Evolutionary conservation across 1,140 invertebrate species (phyloP), one percentile per base, ranked within the genome.

Genomic region (Eciton burchellii): DNA sequence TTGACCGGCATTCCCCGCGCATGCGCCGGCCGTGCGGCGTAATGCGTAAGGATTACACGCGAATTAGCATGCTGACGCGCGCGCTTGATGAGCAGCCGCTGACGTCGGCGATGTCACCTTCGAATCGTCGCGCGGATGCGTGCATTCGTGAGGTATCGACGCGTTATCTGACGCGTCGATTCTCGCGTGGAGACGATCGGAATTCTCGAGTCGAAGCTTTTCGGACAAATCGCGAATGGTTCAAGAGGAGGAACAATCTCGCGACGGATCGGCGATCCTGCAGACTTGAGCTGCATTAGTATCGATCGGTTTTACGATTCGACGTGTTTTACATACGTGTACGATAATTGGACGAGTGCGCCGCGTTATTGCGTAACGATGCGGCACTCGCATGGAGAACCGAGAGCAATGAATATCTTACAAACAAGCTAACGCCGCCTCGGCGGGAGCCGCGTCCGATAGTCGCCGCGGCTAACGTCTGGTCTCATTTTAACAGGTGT

Each of bases 401-500:
- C 26, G 14, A 19, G 21, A 81, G 0, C 21, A 43, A 79, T 24
- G 62, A 70, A 71, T 81, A 47, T 81, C 68, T 81, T 41, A 60
- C 54, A 60, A 35, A 52, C 45, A 47, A 59, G 29, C 43, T 81
- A 52, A 81, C 68, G 26, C 49, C 43, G 29, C 49, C 43, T 52
- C 35, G 29, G 14, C 41, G 45, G 24, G 26, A 83, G 60, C 60
- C 72, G 74, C 79, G 66, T 85, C 88, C 83, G 84, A 89, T 87
- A 86, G 88, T 85, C n/a, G 82, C 85, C 84, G 35, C 74, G 84
- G 81, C 66, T 73, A 0, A 65, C 43, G 83, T 81, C 72, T 86
- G 84, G 82, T 86, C 89, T 82, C 84, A 84, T 89, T 90, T 85
- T 88, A 90, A 91, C 89, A 91, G 90, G 89, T 91, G 90, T 79